These are phyloP conservation scores for Nephrotoma appendiculata DNA, from an alignment of 2,888 invertebrate genomes.

Conservation along the genomic window DNA sequence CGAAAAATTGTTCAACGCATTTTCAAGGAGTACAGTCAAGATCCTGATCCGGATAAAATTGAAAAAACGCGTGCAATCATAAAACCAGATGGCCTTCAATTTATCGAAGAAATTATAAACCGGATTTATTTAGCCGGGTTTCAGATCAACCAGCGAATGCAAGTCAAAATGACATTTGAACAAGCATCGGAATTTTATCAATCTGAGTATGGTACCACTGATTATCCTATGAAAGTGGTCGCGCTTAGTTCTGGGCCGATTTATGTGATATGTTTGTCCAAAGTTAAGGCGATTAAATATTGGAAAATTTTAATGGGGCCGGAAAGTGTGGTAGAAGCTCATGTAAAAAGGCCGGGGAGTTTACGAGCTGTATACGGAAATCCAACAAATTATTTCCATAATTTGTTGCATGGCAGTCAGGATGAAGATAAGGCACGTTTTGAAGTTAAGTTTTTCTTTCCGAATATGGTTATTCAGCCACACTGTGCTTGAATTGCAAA, in stretches of 20 bases:
- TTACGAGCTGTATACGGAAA: conserved; percentile 58
- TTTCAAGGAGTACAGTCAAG: conserved; percentile 16
- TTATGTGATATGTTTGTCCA: conserved; percentile 53
- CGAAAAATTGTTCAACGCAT: not conserved
- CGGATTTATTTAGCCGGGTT: conserved; percentile 58
- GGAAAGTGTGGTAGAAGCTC: conserved; percentile 42
- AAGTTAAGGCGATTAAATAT: conserved; percentile 51
- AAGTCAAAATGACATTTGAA: conserved; percentile 61
- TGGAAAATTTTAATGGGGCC: conserved; percentile 64
- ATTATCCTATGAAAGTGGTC: conserved; percentile 64
- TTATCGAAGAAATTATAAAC: conserved; percentile 55
- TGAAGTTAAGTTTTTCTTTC: conserved; percentile 83
- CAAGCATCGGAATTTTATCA: conserved; percentile 74
- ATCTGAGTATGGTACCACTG: conserved; percentile 53
- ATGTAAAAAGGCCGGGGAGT: conserved; percentile 54
- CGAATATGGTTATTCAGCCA: conserved; percentile 63
- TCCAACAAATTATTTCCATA: conserved; percentile 44
- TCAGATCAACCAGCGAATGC: conserved; percentile 42
- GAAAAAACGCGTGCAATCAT: conserved; percentile 64
- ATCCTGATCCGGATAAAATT: conserved; percentile 20
- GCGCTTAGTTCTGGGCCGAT: conserved; percentile 67
- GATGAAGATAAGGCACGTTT: conserved; percentile 46
- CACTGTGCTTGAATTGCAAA: too few relatives aligned
- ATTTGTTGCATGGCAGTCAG: conserved; percentile 69
- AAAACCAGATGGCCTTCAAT: conserved; percentile 65